A percentile compares a stretch with the other conserved stretches of the same genome.
Evolutionary conservation across 2,888 invertebrate genomes (phyloP).

Genomic region (Xestia c-nigrum): DNA sequence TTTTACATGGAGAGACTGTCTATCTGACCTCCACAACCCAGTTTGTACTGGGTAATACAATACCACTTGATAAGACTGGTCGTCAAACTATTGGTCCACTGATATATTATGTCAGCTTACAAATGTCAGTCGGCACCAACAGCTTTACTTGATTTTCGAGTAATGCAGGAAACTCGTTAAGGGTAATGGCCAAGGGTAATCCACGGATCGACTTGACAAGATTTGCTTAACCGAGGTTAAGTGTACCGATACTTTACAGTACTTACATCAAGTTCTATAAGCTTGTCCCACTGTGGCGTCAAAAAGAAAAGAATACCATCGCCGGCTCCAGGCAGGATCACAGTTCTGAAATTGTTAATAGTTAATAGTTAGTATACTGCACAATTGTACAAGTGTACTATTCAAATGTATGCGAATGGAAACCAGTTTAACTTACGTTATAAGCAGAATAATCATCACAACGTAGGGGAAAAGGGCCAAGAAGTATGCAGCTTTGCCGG

Average conservation of each 20-base stretch:
- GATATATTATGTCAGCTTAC: background rate
- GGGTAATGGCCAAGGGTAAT: background rate
- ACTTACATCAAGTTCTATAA: constrained; percentile 92
- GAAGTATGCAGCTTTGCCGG: constrained; percentile 96
- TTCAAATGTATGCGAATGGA: background rate
- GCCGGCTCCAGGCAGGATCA: constrained; percentile 92
- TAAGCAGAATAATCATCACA: constrained; percentile 93
- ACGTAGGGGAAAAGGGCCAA: constrained; percentile 97
- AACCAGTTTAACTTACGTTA: constrained; percentile 82
- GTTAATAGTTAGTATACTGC: background rate
- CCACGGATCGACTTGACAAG: background rate
- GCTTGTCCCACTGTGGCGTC: constrained; percentile 94
- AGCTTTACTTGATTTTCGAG: background rate
- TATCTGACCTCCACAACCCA: background rate
- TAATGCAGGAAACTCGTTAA: background rate
- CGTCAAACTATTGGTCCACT: background rate
- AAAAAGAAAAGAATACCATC: constrained; percentile 94
- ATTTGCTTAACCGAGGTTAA: background rate
- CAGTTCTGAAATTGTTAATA: constrained; percentile 83
- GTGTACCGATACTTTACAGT: background rate
- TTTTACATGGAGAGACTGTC: background rate
- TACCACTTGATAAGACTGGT: background rate
- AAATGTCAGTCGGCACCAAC: background rate
- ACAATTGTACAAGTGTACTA: background rate
- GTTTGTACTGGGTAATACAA: background rate